Percentiles rank a stretch among this genome's conserved stretches.
phyloP scores from a whole-genome alignment of 2,888 invertebrate genomes.

The Calliphora vomitoria region DNA sequence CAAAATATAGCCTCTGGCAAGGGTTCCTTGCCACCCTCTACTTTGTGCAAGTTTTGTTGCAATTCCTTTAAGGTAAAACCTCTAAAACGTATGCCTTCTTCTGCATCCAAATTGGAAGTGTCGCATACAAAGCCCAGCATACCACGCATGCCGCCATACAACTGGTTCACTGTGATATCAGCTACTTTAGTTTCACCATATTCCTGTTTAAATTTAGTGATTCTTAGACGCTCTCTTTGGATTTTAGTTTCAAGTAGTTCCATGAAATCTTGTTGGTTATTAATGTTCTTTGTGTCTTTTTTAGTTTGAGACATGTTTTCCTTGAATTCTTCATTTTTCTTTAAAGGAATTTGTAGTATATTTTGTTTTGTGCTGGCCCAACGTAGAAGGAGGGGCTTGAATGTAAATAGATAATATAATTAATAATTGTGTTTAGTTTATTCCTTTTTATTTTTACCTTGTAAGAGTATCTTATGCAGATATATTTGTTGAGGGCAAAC shows the following conservation, averaged over 20 bases:
- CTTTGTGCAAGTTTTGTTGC: slow-evolving; percentile 92
- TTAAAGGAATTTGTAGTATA: not conserved
- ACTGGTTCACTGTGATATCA: slow-evolving; percentile 46
- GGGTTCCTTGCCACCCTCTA: slow-evolving; percentile 87
- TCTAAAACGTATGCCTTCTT: slow-evolving; percentile 94
- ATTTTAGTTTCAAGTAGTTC: slow-evolving; percentile 6
- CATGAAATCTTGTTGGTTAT: not conserved
- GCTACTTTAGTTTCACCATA: slow-evolving; percentile 51
- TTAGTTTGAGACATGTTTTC: not conserved
- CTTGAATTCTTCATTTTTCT: not conserved
- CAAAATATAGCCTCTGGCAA: slow-evolving; percentile 95
- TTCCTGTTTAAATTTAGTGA: slow-evolving; percentile 57
- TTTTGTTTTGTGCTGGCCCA: not conserved
- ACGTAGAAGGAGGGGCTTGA: not conserved
- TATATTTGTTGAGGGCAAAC: not conserved
- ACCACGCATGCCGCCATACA: slow-evolving; percentile 89
- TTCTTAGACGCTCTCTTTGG: slow-evolving; percentile 29
- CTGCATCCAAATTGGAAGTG: slow-evolving; percentile 94
- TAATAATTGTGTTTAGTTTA: not conserved
- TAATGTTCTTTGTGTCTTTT: not conserved
- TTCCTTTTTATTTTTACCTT: not conserved
- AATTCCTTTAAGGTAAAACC: slow-evolving; percentile 94
- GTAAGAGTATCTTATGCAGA: too few species aligned
- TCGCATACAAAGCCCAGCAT: slow-evolving; percentile 94
- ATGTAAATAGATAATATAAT: not conserved